Evolutionary conservation across 2,888 invertebrate genomes (phyloP).

Genomic region (Hydriomena furcata): DNA sequence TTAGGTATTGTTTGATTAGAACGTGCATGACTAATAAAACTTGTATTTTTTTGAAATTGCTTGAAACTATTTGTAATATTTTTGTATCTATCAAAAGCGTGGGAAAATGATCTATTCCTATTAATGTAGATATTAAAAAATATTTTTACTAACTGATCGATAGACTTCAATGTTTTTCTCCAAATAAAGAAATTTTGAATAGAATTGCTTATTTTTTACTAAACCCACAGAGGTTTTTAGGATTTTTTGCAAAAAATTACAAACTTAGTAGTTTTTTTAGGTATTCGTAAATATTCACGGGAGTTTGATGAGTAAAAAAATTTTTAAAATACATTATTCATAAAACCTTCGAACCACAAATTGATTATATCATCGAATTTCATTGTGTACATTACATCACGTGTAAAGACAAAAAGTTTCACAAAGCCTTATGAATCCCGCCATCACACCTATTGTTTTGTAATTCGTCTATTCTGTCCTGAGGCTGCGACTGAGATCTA

Average conservation of each 20-base stretch:
- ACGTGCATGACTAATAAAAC: not conserved
- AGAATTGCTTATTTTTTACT: too few species aligned
- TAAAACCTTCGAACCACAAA: not conserved
- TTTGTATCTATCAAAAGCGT: not conserved
- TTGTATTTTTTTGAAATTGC: not conserved
- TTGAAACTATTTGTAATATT: not conserved
- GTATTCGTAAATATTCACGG: too few species aligned
- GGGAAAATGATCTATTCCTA: too few species aligned
- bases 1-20: not conserved
- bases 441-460: slow-evolving; percentile 34
- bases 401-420: slow-evolving; percentile 29
- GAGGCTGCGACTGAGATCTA: slow-evolving; percentile 33
- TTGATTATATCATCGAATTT: slow-evolving; percentile 1
- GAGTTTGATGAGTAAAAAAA: too few species aligned
- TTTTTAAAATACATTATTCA: not conserved
- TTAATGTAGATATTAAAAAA: too few species aligned
- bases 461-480: slow-evolving; percentile 33
- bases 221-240: too few species aligned
- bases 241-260: too few species aligned
- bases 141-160: too few species aligned
- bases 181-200: too few species aligned
- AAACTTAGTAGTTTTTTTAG: too few species aligned
- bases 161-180: too few species aligned
- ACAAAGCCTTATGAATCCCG: slow-evolving; percentile 25
- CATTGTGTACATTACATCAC: slow-evolving; percentile 21